Percentiles rank a stretch among this genome's conserved stretches.
Conservation (phyloP, 2,113 vertebrate species). For the Leucopsar rothschildi region DNA sequence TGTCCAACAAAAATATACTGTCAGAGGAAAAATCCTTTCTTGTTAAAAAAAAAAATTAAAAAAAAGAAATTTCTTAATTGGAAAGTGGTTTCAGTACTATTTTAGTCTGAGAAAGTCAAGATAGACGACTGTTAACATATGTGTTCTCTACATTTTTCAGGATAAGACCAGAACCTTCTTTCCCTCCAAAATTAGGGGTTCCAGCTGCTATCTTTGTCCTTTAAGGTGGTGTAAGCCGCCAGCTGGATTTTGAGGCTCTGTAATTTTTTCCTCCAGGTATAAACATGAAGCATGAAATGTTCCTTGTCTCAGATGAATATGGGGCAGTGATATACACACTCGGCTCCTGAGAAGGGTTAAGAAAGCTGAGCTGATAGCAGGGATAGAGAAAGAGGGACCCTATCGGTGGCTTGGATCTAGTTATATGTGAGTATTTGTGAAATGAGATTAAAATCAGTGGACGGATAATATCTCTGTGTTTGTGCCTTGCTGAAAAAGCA, state of each 20-base stretch:
- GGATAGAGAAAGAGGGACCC: not conserved
- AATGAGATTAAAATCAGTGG: constrained; percentile 45
- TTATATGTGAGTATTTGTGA: not conserved
- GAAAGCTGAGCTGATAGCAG: not conserved
- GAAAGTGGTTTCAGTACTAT: not conserved
- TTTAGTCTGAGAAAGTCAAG: not conserved
- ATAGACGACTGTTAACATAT: not conserved
- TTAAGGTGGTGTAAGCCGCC: not conserved
- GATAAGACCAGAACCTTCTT: not conserved
- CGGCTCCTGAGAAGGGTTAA: not conserved
- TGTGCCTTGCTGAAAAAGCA: not conserved
- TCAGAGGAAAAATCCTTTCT: not conserved
- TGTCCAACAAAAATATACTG: not conserved
- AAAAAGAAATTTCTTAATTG: not conserved
- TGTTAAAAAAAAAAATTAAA: not conserved
- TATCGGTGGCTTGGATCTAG: not conserved
- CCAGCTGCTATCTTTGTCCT: not conserved
- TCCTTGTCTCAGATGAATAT: not conserved
- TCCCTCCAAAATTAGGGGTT: not conserved
- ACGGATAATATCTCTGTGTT: constrained; percentile 1
- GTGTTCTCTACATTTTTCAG: not conserved
- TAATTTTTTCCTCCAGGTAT: not conserved
- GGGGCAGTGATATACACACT: not conserved
- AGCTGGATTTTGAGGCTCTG: not conserved
- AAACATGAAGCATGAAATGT: not conserved